Conservation (phyloP, 1,140 invertebrate genomes). For the Eriocheir sinensis region DNA sequence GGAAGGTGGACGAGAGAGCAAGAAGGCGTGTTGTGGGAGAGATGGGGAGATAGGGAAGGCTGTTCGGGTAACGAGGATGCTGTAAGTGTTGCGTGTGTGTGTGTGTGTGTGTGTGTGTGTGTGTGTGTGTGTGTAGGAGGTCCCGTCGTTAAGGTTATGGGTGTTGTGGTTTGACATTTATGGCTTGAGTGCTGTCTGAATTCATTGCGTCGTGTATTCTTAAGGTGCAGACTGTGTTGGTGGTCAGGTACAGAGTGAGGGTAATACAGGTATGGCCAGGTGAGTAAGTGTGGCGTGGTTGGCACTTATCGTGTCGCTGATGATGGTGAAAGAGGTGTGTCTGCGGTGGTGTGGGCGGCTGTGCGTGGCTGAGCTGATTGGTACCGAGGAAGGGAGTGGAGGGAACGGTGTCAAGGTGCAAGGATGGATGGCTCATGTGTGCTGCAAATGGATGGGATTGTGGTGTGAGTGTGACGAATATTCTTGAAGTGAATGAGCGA, state of each 20-base stretch:
- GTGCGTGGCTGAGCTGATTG: too few relatives aligned
- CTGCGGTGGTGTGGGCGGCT: not conserved
- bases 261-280: not conserved
- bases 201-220: too few relatives aligned
- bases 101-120: conserved; percentile 31
- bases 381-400: too few relatives aligned
- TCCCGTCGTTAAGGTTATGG: too few relatives aligned
- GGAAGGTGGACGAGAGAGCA: not conserved
- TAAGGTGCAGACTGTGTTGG: not conserved
- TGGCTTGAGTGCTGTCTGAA: not conserved
- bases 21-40: not conserved
- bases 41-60: not conserved
- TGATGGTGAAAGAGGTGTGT: not conserved
- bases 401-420: too few relatives aligned
- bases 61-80: not conserved
- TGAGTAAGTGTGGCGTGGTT: conserved; percentile 44
- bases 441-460: too few relatives aligned
- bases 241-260: too few relatives aligned
- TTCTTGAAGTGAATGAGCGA: too few relatives aligned
- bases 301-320: too few relatives aligned
- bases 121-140: not conserved
- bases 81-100: not conserved
- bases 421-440: too few relatives aligned
- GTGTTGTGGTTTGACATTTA: not conserved
- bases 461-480: too few relatives aligned